Percentiles rank a stretch among this genome's conserved stretches.
Conservation (phyloP, 2,888 invertebrate genomes). For the Allacma fusca region DNA sequence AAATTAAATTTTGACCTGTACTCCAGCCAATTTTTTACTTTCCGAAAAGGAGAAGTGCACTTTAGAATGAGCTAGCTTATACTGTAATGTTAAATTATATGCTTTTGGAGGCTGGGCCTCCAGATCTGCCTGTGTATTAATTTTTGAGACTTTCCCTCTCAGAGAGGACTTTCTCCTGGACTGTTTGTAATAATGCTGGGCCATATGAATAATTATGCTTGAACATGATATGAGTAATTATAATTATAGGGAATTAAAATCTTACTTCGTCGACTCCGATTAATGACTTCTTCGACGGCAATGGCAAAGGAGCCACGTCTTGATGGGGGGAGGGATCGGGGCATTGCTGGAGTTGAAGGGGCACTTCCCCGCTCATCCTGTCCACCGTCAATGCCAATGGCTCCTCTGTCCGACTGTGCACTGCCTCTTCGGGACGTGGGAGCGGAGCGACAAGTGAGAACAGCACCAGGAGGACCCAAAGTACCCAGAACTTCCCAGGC, state of each 20-base stretch:
- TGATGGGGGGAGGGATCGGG: constrained; percentile 59
- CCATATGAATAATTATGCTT: too few species aligned
- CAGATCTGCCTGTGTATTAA: too few species aligned
- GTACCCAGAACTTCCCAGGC: constrained; percentile 62
- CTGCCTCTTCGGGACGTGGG: constrained; percentile 60
- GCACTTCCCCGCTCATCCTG: constrained; percentile 59
- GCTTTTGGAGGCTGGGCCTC: too few species aligned
- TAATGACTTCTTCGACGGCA: constrained; percentile 61
- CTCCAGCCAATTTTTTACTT: too few species aligned
- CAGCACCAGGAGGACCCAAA: constrained; percentile 59
- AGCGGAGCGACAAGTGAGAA: constrained; percentile 60
- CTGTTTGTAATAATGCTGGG: too few species aligned
- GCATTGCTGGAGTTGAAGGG: constrained; percentile 59
- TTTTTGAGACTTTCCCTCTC: too few species aligned
- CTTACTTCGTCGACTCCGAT: constrained; percentile 59
- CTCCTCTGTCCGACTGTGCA: constrained; percentile 61
- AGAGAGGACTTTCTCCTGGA: too few species aligned
- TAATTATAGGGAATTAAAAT: neutral
- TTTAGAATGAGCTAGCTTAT: too few species aligned
- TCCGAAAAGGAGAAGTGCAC: too few species aligned
- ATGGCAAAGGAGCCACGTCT: constrained; percentile 61
- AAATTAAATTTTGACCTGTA: too few species aligned
- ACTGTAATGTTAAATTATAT: too few species aligned
- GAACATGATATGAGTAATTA: neutral
- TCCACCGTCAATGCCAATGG: constrained; percentile 58